Evolutionary conservation across 35 echinoderm and acorn worm genomes (phyloP).

Genomic region (Lytechinus pictus): DNA sequence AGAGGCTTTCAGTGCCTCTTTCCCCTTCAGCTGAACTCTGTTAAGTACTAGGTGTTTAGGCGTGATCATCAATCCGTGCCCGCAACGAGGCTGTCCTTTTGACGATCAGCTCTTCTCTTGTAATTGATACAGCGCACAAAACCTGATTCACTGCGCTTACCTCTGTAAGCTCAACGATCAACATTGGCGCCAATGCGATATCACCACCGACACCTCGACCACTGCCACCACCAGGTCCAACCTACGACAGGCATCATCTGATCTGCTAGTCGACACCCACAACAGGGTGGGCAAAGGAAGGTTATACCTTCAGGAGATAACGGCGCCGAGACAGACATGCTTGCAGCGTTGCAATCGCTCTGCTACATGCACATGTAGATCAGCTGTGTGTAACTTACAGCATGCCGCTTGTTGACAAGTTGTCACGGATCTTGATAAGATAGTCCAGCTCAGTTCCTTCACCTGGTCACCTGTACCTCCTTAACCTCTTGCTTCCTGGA

Average conservation of each 20-base stretch:
- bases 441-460: not conserved
- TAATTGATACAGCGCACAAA: constrained; percentile 12
- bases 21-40: not conserved
- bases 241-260: not conserved
- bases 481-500: not conserved
- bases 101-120: not conserved
- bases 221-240: not conserved
- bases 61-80: not conserved
- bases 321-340: not conserved
- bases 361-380: not conserved
- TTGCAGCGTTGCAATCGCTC: not conserved
- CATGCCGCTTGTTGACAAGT: not conserved
- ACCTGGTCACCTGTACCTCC: not conserved
- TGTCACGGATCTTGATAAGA: not conserved
- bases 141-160: not conserved
- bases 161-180: not conserved
- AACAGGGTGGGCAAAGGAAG: not conserved
- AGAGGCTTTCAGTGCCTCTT: not conserved
- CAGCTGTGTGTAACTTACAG: not conserved
- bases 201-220: not conserved
- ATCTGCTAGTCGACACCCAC: not conserved
- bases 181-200: not conserved
- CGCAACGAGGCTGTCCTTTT: constrained; percentile 19
- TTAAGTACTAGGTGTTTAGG: not conserved
- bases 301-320: not conserved